These are phyloP conservation scores for Salvelinus namaycush DNA, from an alignment of 2,113 vertebrate species.

Conservation along the genomic window DNA sequence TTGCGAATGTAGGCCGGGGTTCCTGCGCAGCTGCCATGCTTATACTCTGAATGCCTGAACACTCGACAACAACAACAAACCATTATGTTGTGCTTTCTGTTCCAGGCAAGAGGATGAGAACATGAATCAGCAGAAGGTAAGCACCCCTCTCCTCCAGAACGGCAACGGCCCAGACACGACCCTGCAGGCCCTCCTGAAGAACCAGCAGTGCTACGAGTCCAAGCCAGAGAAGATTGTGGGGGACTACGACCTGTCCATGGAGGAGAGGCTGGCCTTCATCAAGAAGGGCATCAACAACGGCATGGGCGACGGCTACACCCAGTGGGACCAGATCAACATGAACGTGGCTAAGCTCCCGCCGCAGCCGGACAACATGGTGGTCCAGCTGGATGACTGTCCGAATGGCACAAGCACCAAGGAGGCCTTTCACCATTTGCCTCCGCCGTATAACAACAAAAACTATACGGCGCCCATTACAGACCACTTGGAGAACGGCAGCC, in stretches of 20 bases:
- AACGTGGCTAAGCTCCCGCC: constrained; percentile 79
- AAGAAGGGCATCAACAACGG: constrained; percentile 78
- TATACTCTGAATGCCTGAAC: too few relatives aligned
- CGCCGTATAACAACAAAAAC: background rate
- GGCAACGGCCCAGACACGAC: constrained; percentile 80
- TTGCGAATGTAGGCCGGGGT: too few relatives aligned
- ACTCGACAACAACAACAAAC: too few relatives aligned
- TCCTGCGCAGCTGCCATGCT: too few relatives aligned
- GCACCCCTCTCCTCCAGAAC: constrained; percentile 81
- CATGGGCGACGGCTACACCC: constrained; percentile 69
- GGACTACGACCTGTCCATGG: constrained; percentile 84
- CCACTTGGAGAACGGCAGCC: constrained; percentile 85
- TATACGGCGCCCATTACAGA: constrained; percentile 67
- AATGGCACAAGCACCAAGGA: constrained; percentile 64
- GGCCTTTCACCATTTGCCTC: constrained; percentile 50
- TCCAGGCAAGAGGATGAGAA: constrained; percentile 90
- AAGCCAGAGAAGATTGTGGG: constrained; percentile 68
- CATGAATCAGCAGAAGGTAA: constrained; percentile 80
- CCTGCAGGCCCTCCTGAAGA: constrained; percentile 75
- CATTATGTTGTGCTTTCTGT: constrained; percentile 5
- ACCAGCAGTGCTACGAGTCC: constrained; percentile 60
- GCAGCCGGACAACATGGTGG: constrained; percentile 73
- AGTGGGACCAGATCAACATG: constrained; percentile 92
- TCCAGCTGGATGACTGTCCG: constrained; percentile 48
- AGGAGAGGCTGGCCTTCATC: constrained; percentile 82